Base-by-base conservation (phyloP, 2,797 vertebrate species). In the Paedocypris micromegethes region DNA sequence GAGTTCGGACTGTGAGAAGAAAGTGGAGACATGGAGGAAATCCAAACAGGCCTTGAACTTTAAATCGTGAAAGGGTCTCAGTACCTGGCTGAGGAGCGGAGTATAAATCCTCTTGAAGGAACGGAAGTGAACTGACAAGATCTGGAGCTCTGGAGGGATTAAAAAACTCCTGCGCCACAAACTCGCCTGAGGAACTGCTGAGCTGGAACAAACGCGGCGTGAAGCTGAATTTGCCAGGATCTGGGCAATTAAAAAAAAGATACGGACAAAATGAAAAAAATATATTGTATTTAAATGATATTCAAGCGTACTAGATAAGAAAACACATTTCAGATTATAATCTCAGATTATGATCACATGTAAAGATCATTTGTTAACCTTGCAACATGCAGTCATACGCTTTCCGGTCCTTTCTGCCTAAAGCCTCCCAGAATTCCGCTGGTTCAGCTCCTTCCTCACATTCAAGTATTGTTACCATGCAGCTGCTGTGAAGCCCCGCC, bases 371-470 rank as follows among this genome's bases (percentile, higher is more conserved):
- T 46, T 52, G 2, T 38, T 3, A 86, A 99, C 97, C 97, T 94
- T 97, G 96, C 70, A 99, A 88, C 97, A 99, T 99, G 80, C 97
- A 99, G 70, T 99, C 97, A 0, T 99, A 99, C 42, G 95, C 93
- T 79, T 99, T 99, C 69, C 97, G 88, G 83, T 99, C 96, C 83
- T 94, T 93, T 58, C 92, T 89, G 64, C 95, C 94, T 41, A 99
- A 70, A 0, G 95, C 96, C 0, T 98, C 96, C 96, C 96, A 99
- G 89, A 99, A 98, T 43, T 91, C 96, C 43, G 89, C 68, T 0
- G 93, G 92, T 85, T 99, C 97, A 0, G 87, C 83, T 0, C 97
- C 97, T 80, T 98, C 96, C 0, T 98, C 94, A 66, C 93, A 98
- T 88, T 98, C 96, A 0, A 94, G 90, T 66, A 99, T 93, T 0